Evolutionary conservation across 1,140 invertebrate species (phyloP).

Genomic region (Bathynomus jamesi): DNA sequence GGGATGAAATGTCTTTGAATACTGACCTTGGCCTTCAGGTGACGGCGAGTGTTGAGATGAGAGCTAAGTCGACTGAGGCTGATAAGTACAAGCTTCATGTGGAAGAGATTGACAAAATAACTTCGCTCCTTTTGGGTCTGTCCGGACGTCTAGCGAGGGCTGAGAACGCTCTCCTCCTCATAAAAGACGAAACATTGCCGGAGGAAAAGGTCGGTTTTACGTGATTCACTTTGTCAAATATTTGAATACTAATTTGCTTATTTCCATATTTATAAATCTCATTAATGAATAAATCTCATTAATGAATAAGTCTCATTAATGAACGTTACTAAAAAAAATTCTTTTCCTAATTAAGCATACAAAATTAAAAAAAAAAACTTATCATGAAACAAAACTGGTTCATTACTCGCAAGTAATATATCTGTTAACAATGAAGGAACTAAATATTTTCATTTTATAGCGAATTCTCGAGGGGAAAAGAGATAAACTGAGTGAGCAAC

Average conservation of each 20-base stretch:
- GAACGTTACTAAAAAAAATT: too few species aligned
- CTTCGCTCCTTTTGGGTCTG: constrained; percentile 70
- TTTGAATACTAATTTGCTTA: too few species aligned
- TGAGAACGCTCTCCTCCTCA: constrained; percentile 46
- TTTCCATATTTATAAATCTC: too few species aligned
- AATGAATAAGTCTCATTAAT: too few species aligned
- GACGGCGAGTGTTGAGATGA: constrained; percentile 51
- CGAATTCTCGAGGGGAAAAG: constrained; percentile 52
- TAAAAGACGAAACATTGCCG: constrained; percentile 19
- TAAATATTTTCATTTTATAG: constrained; percentile 16
- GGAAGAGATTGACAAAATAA: constrained; percentile 79
- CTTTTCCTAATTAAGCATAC: too few species aligned
- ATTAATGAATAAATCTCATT: too few species aligned
- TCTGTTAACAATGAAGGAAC: neutral
- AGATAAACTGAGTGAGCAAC: constrained; percentile 65
- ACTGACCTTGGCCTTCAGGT: constrained; percentile 65
- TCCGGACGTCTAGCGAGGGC: constrained; percentile 69
- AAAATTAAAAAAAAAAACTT: too few species aligned
- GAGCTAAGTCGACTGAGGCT: constrained; percentile 61
- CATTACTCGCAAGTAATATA: neutral
- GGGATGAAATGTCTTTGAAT: constrained; percentile 66
- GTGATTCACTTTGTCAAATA: too few species aligned
- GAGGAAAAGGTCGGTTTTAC: constrained; percentile 13
- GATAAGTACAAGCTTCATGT: constrained; percentile 74
- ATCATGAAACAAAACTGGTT: too few species aligned